Base-by-base conservation (phyloP, 2,797 vertebrate species). In the Crenichthys baileyi region DNA sequence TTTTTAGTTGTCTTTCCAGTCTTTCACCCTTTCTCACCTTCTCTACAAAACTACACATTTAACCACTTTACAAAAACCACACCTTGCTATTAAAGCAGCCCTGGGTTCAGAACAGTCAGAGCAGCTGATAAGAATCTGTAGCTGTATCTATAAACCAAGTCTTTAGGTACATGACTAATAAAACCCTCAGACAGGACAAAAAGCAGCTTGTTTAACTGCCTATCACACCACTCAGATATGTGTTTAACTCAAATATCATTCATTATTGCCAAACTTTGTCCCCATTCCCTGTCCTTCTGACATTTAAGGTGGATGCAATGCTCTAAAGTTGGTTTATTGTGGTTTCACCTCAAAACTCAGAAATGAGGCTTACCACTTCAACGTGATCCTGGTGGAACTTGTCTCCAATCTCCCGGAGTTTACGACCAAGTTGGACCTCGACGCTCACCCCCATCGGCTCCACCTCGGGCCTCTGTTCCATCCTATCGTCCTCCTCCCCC, bases 401-500 rank as follows among this genome's bases (percentile, higher is more conserved):
- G 92, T 96, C 96, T 81, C 96, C 96, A 24, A 96, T 96, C 90
- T 95, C 92, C 65, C 95, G 95, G 63, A 96, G 94, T 89, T 95
- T 96, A 44, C 93, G 95, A 50, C 96, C 96, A 13, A 96, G 95
- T 84, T 94, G 93, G 60, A 89, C 90, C 89, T 96, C 95, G 4
- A 90, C 89, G 75, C 94, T 96, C 86, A 86, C 48, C 72, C 78
- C 92, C 1, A 70, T 18, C 1, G 80, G 90, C 70, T 84, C 89
- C 74, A 82, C 91, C 77, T 80, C 89, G 0, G 87, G 89, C 82
- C 93, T 83, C 77, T 85, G 89, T 22, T 80, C 92, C 86, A 85
- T 79, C 71, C 90, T 79, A 70, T 88, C 87, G n/a, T 91, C 92
- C 29, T 91, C 93, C 36, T 91, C 93, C 80, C 82, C 88, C 76